phyloP scores from a whole-genome alignment of 1,140 invertebrate species.

The Arion vulgaris region DNA sequence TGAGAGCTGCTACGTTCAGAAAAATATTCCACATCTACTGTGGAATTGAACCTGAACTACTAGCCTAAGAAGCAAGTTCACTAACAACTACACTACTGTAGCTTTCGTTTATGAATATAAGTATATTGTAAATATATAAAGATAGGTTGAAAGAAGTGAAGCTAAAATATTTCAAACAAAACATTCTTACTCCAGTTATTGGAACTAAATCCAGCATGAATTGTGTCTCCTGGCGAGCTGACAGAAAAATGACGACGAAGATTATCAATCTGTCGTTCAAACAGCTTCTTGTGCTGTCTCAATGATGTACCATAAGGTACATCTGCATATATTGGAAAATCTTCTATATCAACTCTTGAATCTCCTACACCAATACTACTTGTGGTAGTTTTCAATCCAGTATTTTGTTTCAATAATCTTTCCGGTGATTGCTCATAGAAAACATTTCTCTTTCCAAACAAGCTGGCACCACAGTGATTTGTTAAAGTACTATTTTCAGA shows the following conservation, averaged over 20 bases:
- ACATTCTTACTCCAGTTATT: background rate
- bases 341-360: slow-evolving; percentile 14
- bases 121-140: no score
- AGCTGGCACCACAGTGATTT: background rate
- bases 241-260: slow-evolving; percentile 40
- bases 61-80: no score
- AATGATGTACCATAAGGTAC: slow-evolving; percentile 52
- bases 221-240: slow-evolving; percentile 2
- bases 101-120: no score
- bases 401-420: background rate
- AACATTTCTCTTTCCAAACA: background rate
- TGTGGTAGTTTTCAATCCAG: background rate
- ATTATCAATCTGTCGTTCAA: slow-evolving; percentile 47
- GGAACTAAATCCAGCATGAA: background rate
- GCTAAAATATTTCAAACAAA: background rate
- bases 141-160: background rate
- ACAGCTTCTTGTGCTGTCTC: slow-evolving; percentile 53
- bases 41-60: no score
- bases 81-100: no score
- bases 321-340: slow-evolving; percentile 53
- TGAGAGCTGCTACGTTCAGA: no score
- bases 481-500: background rate
- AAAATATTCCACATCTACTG: no score
- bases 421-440: background rate
- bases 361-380: background rate